phyloP scores from a whole-genome alignment of 2,888 invertebrate species.

The Zygogramma bicolorata region DNA sequence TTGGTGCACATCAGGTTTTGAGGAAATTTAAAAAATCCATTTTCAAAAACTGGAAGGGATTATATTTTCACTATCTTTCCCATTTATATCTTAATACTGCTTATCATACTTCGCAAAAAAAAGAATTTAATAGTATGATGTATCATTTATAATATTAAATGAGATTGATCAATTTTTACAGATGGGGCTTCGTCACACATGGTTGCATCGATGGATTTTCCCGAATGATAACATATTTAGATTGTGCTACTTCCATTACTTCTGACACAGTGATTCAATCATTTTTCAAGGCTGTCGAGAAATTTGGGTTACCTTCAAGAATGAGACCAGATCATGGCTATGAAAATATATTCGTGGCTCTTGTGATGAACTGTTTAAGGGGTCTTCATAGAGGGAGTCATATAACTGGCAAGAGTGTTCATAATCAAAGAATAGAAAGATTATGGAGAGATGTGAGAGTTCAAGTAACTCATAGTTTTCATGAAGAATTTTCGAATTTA shows the following conservation, averaged over 20 bases:
- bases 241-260: conserved; percentile 16
- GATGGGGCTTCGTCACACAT: conserved; percentile 23
- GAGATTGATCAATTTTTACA: background rate
- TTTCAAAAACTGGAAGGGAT: no score
- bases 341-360: conserved; percentile 24
- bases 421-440: conserved; percentile 1
- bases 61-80: no score
- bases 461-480: background rate
- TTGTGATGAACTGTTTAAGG: background rate
- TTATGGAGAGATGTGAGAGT: background rate
- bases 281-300: conserved; percentile 17
- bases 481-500: no score
- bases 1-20: no score
- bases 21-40: no score
- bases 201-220: conserved; percentile 25
- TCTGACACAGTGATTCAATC: conserved; percentile 14
- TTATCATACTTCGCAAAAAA: no score
- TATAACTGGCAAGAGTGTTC: background rate
- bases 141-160: no score
- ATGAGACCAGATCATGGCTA: conserved; percentile 28
- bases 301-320: conserved; percentile 22
- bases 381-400: no score
- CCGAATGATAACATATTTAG: conserved; percentile 16
- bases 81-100: no score
- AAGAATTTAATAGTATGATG: no score